Base-by-base conservation (phyloP, 2,888 invertebrate genomes). In the Zaprionus obscuricornis region DNA sequence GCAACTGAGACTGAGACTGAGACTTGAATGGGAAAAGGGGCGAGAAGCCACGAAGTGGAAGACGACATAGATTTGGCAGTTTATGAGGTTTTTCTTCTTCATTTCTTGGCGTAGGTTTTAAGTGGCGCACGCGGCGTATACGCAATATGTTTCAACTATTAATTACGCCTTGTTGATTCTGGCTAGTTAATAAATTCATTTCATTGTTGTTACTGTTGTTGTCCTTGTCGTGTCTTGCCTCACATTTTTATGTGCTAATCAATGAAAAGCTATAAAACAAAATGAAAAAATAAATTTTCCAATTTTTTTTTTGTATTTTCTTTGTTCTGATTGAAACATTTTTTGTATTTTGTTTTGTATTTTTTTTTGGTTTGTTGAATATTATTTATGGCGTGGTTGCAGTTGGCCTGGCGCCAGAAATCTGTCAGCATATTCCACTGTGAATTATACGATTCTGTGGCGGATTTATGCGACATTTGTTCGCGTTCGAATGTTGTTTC, bases 91-190 rank as follows among this genome's bases (percentile, higher is more conserved):
- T n/a, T n/a, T 22, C 22, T 22, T 4, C 29, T n/a, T n/a, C 29
- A n/a, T n/a, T n/a, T 29, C 29, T 47, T 45, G 52, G 50, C 52
- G 52, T 56, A 45, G 65, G 18, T 69, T 76, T 72, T 64, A 79
- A 79, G 77, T 77, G 76, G 70, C 66, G 24, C 54, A 67, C 59
- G 52, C 50, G 57, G 59, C 76, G 74, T 71, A 72, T 77, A 42
- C 62, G 57, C 76, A 75, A 65, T 77, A 62, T 72, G 69, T 54
- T 43, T 39, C 36, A 63, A 71, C 73, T 65, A 77, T 78, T 77
- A 81, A 78, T 78, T 73, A 77, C 67, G 73, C 50, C 67, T 67
- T 67, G 73, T 78, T 73, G 60, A 69, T 62, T 63, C 37, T 14
- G 14, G 10, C 27, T n/a, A 60, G 64, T 75, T 70, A 57, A 64